Conservation (phyloP, 1,140 invertebrate species). For the Parasteatoda tepidariorum region DNA sequence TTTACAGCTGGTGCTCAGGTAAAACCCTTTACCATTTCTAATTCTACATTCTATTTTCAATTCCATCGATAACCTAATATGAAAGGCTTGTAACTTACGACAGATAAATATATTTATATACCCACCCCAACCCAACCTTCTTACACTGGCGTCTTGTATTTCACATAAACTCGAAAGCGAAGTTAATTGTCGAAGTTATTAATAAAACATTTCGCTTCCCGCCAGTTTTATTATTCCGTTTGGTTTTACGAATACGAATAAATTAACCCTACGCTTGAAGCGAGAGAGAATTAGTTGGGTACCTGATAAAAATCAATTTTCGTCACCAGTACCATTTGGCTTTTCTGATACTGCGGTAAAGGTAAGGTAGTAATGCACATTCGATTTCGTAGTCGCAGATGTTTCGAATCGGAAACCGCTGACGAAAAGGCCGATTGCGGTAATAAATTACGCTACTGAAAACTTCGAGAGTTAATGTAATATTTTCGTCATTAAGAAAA, state of each 20-base stretch:
- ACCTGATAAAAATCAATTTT: constrained; percentile 29
- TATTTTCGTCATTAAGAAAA: constrained; percentile 12
- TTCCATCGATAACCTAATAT: neutral
- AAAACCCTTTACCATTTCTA: neutral
- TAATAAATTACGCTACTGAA: constrained; percentile 14
- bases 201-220: constrained; percentile 28
- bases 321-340: neutral
- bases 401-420: constrained; percentile 16
- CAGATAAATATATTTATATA: neutral
- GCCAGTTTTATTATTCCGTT: constrained; percentile 19
- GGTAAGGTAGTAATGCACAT: constrained; percentile 4
- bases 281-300: neutral
- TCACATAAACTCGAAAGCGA: neutral
- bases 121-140: neutral
- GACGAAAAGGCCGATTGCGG: neutral
- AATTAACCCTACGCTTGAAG: constrained; percentile 14
- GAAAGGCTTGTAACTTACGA: neutral
- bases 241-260: neutral
- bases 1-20: neutral
- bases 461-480: constrained; percentile 6
- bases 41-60: no score
- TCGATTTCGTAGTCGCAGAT: constrained; percentile 25
- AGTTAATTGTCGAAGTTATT: constrained; percentile 43
- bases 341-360: neutral
- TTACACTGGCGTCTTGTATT: neutral